phyloP scores from a whole-genome alignment of 2,113 vertebrate species.

The Tachuris rubrigastra region DNA sequence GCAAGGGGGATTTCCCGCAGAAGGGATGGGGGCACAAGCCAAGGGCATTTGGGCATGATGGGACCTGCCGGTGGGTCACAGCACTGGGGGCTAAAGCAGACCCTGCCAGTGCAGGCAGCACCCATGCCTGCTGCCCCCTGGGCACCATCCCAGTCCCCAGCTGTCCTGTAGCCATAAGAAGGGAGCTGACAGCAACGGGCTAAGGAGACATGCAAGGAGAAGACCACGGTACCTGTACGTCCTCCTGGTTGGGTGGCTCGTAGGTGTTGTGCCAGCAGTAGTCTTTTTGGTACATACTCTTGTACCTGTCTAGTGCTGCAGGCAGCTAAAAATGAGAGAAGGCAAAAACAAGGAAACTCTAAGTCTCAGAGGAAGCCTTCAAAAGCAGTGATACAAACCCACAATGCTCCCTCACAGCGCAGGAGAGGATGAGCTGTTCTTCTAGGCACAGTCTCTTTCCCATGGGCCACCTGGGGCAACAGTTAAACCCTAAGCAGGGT shows the following conservation, averaged over 20 bases:
- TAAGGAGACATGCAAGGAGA: not conserved
- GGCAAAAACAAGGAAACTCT: not conserved
- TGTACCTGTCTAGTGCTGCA: constrained; percentile 32
- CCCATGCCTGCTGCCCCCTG: rapidly evolving
- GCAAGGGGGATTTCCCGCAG: not conserved
- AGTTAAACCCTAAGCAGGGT: rapidly evolving
- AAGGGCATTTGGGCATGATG: not conserved
- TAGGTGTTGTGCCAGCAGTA: not conserved
- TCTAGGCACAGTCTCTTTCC: not conserved
- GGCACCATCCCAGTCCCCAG: rapidly evolving
- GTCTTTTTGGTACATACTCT: constrained; percentile 26
- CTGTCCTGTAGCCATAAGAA: not conserved
- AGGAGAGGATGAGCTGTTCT: not conserved
- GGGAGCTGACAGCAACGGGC: not conserved
- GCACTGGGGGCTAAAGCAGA: not conserved
- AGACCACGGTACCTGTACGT: not conserved
- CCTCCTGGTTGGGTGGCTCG: not conserved
- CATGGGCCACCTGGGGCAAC: not conserved
- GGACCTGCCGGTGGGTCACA: not conserved
- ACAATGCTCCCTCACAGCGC: not conserved
- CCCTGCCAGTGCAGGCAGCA: not conserved
- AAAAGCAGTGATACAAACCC: not conserved
- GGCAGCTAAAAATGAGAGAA: constrained; percentile 2
- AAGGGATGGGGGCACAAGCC: not conserved
- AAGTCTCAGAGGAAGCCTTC: not conserved